Evolutionary conservation across 2,113 vertebrate species (phyloP), one percentile per base, ranked within the genome.

Genomic region (Fregata magnificens): DNA sequence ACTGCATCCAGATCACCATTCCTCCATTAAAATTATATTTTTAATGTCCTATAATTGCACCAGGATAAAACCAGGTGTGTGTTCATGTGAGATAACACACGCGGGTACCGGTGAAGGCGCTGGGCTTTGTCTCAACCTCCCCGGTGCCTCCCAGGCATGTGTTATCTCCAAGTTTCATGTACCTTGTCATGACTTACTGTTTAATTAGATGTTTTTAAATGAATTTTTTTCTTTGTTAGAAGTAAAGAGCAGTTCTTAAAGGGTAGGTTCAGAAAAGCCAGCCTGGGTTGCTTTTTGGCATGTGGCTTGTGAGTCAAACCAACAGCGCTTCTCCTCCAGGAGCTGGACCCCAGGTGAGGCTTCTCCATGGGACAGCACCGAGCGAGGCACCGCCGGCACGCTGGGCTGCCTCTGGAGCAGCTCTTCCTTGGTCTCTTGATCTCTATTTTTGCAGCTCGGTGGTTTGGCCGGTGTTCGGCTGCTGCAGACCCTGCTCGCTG

Each of bases 191-290:
- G 95, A 97, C 97, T 97, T 97, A 96, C 74, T 95, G 84, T 82
- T 97, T 97, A 98, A 98, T 98, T 97, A 97, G 96, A 91, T 91
- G 91, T 50, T 94, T 94, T 92, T 58, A 91, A 95, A 96, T 86
- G 71, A 92, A 88, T 82, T 71, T 88, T 92, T 86, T 71, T 55
- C 82, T 95, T 93, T 70, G 95, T 93, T 92, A 42, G 85, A 82
- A 87, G 88, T 71, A 81, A 77, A 83, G 90, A 93, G 49, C 79
- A 86, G 11, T 26, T 91, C 88, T 89, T 38, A 76, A 69, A 90
- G 89, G 66, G n/a, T 6, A 77, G 74, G 89, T 90, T 95, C 76
- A 77, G 93, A 15, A 66, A 86, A 97, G 88, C 50, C 90, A 86
- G 40, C 88, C 47, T 22, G 74, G 53, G 78, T 70, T 78, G 45